phyloP scores from a whole-genome alignment of 2,888 invertebrate species.

The Eristalis intricaria region DNA sequence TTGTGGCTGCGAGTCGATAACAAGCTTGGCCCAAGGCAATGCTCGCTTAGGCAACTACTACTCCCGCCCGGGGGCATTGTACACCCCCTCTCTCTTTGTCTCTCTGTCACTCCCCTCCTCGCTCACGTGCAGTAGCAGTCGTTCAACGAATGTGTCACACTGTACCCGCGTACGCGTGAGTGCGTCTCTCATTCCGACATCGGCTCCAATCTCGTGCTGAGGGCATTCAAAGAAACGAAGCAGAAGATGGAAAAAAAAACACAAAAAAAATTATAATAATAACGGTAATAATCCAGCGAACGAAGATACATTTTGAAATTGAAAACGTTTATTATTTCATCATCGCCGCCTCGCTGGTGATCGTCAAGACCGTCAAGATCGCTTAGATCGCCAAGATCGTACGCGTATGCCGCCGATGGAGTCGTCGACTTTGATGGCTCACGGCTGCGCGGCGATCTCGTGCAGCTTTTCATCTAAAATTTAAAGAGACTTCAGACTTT shows the following conservation, averaged over 20 bases:
- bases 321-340: constrained; percentile 56
- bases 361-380: constrained; percentile 7
- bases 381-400: constrained; percentile 17
- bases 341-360: constrained; percentile 14
- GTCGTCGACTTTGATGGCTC: constrained; percentile 43
- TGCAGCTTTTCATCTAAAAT: constrained; percentile 44
- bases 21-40: constrained; percentile 44
- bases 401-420: constrained; percentile 16
- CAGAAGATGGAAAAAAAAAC: background rate
- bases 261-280: constrained; percentile 21
- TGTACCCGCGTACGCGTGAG: constrained; percentile 19
- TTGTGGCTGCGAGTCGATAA: constrained; percentile 42
- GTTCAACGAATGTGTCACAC: constrained; percentile 39
- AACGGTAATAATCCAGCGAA: constrained; percentile 39
- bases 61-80: background rate
- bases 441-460: background rate
- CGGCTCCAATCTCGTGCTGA: background rate
- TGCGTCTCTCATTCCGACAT: constrained; percentile 5
- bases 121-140: constrained; percentile 33
- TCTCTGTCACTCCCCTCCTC: background rate
- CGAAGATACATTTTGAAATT: constrained; percentile 58
- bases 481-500: constrained; percentile 29
- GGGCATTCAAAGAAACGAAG: constrained; percentile 14
- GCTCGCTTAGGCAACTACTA: constrained; percentile 9
- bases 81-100: background rate